These are phyloP conservation scores for Alitta virens DNA, from an alignment of 2,888 invertebrate genomes.

Conservation along the genomic window DNA sequence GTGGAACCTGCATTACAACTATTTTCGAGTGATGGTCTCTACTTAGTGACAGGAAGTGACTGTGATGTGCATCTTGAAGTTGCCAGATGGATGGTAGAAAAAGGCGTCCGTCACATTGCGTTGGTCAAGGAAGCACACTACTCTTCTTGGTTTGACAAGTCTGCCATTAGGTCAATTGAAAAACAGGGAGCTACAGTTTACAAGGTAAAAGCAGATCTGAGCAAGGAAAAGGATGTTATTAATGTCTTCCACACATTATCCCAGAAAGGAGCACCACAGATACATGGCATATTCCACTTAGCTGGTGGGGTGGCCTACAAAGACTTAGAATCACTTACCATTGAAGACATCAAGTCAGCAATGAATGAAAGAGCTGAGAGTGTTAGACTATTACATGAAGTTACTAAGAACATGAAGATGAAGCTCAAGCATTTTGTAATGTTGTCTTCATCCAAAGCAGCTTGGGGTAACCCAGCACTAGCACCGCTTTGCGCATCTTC, in stretches of 20 bases:
- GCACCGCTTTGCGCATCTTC: background rate
- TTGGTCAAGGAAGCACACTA: background rate
- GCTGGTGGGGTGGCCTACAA: background rate
- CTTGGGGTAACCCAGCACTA: constrained; percentile 4
- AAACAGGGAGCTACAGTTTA: background rate
- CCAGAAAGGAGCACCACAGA: background rate
- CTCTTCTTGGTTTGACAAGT: background rate
- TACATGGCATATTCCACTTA: constrained; percentile 2
- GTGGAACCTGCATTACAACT: background rate
- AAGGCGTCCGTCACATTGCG: constrained; percentile 6
- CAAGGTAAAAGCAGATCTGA: constrained; percentile 5
- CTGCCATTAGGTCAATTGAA: constrained; percentile 1
- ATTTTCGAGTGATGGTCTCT: constrained; percentile 1
- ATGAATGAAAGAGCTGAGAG: background rate
- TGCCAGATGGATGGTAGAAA: constrained; percentile 12
- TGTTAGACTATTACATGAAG: background rate
- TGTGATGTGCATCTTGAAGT: constrained; percentile 5
- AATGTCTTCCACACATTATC: background rate
- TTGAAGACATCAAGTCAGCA: background rate
- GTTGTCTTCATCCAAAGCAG: constrained; percentile 4
- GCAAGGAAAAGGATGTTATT: background rate
- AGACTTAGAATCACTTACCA: background rate
- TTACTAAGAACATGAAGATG: background rate
- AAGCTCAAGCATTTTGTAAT: constrained; percentile 11
- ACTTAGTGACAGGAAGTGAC: constrained; percentile 3